Evolutionary conservation across 2,797 vertebrate species (phyloP).

Genomic region (Stomatorhinus walkeri): DNA sequence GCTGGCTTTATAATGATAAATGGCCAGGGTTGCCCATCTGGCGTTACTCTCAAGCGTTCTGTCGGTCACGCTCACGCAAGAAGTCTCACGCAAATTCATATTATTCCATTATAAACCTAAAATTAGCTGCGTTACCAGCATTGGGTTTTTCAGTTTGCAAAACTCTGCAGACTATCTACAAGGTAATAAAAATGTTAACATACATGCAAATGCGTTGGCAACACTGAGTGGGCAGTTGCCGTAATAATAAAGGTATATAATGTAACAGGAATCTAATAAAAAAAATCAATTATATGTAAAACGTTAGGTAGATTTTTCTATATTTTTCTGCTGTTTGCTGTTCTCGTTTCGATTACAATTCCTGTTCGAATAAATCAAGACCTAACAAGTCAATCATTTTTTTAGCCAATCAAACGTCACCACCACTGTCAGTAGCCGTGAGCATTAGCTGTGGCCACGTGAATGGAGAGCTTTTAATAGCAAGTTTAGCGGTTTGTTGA

Average conservation of each 20-base stretch:
- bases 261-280: not conserved
- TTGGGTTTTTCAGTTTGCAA: not conserved
- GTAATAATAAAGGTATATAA: not conserved
- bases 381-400: not conserved
- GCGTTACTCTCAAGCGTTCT: too few relatives aligned
- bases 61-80: not conserved
- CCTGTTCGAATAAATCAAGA: not conserved
- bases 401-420: not conserved
- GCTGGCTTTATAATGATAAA: not conserved
- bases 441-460: not conserved
- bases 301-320: not conserved
- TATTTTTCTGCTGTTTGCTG: not conserved
- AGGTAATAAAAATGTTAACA: not conserved
- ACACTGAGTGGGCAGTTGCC: not conserved
- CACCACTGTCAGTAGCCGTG: not conserved
- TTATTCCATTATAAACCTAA: not conserved
- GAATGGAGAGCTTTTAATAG: not conserved
- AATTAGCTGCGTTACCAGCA: not conserved
- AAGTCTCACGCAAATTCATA: not conserved
- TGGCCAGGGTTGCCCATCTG: not conserved
- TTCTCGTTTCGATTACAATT: slow-evolving; percentile 5
- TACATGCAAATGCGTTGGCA: not conserved
- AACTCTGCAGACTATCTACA: not conserved
- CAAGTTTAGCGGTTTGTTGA: not conserved
- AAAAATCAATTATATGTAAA: not conserved